Conservation (phyloP, 2,888 invertebrate genomes). For the Deroplatys truncata region DNA sequence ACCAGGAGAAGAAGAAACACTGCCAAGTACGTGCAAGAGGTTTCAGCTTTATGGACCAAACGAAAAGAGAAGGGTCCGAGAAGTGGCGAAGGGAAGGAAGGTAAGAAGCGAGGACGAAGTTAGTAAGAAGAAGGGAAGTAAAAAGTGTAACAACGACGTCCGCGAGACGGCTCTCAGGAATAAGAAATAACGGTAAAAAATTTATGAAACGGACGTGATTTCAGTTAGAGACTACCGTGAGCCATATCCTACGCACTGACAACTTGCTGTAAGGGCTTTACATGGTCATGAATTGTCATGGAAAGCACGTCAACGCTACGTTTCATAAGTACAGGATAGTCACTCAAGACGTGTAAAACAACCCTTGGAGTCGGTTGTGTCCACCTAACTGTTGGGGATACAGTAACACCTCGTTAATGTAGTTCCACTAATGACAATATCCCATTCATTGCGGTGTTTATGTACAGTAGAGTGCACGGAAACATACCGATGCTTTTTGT, state of each 20-base stretch:
- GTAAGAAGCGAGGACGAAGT: neutral
- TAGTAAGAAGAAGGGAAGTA: neutral
- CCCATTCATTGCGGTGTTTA: too few species aligned
- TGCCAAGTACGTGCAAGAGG: neutral
- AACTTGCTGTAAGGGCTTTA: neutral
- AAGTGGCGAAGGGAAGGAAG: neutral
- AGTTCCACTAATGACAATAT: too few species aligned
- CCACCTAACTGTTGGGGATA: too few species aligned
- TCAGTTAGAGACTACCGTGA: neutral
- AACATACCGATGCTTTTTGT: too few species aligned
- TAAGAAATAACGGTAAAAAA: neutral
- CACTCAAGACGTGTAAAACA: too few species aligned
- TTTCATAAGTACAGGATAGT: too few species aligned
- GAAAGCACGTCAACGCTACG: neutral
- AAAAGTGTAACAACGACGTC: neutral
- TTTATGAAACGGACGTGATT: conserved; percentile 25
- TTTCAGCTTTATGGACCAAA: conserved; percentile 13
- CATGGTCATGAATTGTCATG: neutral
- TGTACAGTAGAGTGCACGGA: too few species aligned
- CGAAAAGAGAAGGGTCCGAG: neutral
- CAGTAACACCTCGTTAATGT: too few species aligned
- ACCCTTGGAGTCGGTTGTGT: too few species aligned
- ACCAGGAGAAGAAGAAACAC: neutral
- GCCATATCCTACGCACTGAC: too few species aligned
- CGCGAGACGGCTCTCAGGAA: neutral